Evolutionary conservation across 2,888 invertebrate genomes (phyloP).

Genomic region (Nomada fabriciana): DNA sequence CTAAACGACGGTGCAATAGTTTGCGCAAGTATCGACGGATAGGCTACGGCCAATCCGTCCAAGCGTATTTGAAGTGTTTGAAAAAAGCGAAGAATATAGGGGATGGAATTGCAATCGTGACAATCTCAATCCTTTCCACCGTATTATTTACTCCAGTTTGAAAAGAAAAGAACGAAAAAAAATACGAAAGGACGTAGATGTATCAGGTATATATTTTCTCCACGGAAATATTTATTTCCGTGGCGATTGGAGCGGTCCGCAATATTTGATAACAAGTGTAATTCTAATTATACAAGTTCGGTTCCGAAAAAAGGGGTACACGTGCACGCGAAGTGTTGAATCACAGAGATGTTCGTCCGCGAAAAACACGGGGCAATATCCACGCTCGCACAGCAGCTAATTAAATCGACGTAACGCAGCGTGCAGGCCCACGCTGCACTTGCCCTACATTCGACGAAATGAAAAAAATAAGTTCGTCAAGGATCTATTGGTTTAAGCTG

Average conservation of each 20-base stretch:
- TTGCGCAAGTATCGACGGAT: no score
- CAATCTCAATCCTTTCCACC: no score
- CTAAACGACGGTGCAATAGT: no score
- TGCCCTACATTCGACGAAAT: slow-evolving; percentile 52
- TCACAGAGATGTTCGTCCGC: not conserved
- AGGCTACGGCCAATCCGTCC: no score
- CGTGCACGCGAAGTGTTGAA: not conserved
- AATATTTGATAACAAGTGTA: not conserved
- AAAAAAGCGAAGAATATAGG: not conserved
- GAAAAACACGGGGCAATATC: slow-evolving; percentile 7
- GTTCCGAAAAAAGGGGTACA: not conserved
- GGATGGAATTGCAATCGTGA: no score
- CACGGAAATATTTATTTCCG: slow-evolving; percentile 34
- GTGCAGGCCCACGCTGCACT: slow-evolving; percentile 1
- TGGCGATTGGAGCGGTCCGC: not conserved
- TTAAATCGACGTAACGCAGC: slow-evolving; percentile 31
- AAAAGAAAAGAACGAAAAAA: no score
- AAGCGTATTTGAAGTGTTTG: not conserved
- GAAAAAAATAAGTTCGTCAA: slow-evolving; percentile 22
- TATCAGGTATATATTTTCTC: not conserved
- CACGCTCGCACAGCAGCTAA: slow-evolving; percentile 27
- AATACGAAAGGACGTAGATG: slow-evolving; percentile 11
- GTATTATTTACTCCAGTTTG: no score
- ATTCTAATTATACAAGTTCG: no score
- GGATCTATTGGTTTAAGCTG: slow-evolving; percentile 6